A percentile compares a stretch with the other conserved stretches of the same genome.
Conservation (phyloP, 2,888 invertebrate species). For the Tigriopus californicus region DNA sequence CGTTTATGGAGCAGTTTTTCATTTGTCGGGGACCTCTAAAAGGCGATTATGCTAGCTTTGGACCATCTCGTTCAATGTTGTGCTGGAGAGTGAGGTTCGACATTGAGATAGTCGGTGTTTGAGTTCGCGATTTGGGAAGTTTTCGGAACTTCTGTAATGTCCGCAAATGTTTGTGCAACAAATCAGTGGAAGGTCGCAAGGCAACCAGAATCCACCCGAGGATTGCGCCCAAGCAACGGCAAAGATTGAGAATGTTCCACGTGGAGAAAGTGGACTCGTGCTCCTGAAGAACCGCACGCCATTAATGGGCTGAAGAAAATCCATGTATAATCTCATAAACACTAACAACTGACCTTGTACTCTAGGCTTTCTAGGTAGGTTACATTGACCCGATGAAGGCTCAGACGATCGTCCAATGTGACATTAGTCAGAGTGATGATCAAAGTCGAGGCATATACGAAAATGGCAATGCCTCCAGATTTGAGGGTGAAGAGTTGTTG, state of each 20-base stretch:
- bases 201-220: constrained; percentile 12
- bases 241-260: constrained; percentile 9
- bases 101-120: no score
- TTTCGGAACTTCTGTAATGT: no score
- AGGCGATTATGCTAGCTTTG: no score
- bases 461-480: constrained; percentile 7
- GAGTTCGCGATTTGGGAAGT: no score
- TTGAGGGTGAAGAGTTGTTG: neutral
- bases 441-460: constrained; percentile 5
- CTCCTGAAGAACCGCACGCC: neutral
- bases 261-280: neutral
- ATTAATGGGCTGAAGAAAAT: neutral
- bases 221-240: constrained; percentile 9
- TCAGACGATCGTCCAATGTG: constrained; percentile 9
- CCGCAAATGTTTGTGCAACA: constrained; percentile 6
- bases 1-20: no score
- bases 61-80: no score
- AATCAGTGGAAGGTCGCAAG: constrained; percentile 8
- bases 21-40: no score
- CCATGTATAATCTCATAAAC: neutral
- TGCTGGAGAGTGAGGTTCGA: no score
- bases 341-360: neutral
- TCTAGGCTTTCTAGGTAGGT: neutral
- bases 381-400: constrained; percentile 4
- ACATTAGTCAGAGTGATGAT: constrained; percentile 6